Percentiles rank a stretch among this genome's conserved stretches.
phyloP scores from a whole-genome alignment of 2,113 vertebrate species.

The Coryphaenoides rupestris region DNA sequence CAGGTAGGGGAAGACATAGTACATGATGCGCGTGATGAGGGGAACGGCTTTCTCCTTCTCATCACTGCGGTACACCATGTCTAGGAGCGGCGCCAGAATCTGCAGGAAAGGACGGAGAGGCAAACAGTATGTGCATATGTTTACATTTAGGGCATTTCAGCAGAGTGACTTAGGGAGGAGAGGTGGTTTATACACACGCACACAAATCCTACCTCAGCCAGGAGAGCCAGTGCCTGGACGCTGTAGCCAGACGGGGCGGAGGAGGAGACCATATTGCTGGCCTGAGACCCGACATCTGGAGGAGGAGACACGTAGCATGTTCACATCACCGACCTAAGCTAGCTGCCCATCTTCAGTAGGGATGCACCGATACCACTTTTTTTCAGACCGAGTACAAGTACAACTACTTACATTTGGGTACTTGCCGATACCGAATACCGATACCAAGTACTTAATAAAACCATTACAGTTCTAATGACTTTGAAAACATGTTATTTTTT shows the following conservation, averaged over 20 bases:
- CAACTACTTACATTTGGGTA: too few species aligned
- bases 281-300: constrained; percentile 73
- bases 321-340: background rate
- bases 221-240: constrained; percentile 90
- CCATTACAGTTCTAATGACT: too few species aligned
- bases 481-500: too few species aligned
- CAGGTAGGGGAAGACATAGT: constrained; percentile 93
- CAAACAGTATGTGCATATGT: background rate
- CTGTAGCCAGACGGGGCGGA: constrained; percentile 93
- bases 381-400: too few species aligned
- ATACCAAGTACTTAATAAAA: too few species aligned
- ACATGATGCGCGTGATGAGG: constrained; percentile 90
- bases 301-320: background rate
- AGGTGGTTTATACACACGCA: too few species aligned
- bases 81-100: constrained; percentile 90
- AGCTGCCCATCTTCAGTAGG: too few species aligned
- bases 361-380: too few species aligned
- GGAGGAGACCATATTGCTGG: constrained; percentile 88
- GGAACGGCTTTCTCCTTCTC: constrained; percentile 96
- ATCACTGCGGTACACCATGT: constrained; percentile 95
- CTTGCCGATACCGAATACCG: too few species aligned
- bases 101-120: constrained; percentile 37
- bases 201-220: constrained; percentile 84
- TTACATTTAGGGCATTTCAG: too few species aligned
- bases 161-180: too few species aligned